These are phyloP conservation scores for Drosophila trichaetosa DNA, from an alignment of 2,888 invertebrate genomes.

Conservation along the genomic window DNA sequence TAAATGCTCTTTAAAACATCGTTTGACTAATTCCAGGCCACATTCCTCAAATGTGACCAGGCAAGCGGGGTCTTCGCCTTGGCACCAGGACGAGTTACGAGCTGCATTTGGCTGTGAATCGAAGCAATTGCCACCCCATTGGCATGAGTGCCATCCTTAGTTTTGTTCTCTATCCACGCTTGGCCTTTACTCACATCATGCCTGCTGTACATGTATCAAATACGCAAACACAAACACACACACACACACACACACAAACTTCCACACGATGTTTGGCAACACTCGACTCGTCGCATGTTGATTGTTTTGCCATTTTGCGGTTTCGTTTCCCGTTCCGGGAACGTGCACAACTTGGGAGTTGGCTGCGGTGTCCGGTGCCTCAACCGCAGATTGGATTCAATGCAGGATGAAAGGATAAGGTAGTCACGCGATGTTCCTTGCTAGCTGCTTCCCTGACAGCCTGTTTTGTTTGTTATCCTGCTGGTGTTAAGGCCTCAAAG, in stretches of 20 bases:
- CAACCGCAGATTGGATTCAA: constrained; percentile 23
- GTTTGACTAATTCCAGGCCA: constrained; percentile 14
- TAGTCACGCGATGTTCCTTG: constrained; percentile 28
- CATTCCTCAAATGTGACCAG: constrained; percentile 34
- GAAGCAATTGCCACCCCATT: constrained; percentile 37
- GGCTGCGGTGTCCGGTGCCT: constrained; percentile 42
- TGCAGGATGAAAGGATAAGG: background rate
- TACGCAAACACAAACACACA: background rate
- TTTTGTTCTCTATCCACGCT: constrained; percentile 8
- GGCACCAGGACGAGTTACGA: constrained; percentile 9
- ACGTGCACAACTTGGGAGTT: constrained; percentile 22
- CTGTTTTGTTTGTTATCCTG: background rate
- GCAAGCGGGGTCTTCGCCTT: constrained; percentile 14
- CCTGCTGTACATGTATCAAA: constrained; percentile 5
- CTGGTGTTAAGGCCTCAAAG: constrained; percentile 40
- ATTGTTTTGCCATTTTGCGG: constrained; percentile 79
- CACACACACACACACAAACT: background rate
- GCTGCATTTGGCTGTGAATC: constrained; percentile 42
- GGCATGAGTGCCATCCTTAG: constrained; percentile 20
- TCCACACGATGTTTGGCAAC: constrained; percentile 20
- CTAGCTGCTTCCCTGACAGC: background rate
- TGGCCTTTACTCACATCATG: constrained; percentile 2
- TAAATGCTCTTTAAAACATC: constrained; percentile 27
- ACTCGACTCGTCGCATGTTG: constrained; percentile 67
- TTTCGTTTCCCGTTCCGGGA: constrained; percentile 34